Percentiles rank a stretch among this genome's conserved stretches.
Conservation (phyloP, 2,797 vertebrate species). For the Choloepus didactylus region DNA sequence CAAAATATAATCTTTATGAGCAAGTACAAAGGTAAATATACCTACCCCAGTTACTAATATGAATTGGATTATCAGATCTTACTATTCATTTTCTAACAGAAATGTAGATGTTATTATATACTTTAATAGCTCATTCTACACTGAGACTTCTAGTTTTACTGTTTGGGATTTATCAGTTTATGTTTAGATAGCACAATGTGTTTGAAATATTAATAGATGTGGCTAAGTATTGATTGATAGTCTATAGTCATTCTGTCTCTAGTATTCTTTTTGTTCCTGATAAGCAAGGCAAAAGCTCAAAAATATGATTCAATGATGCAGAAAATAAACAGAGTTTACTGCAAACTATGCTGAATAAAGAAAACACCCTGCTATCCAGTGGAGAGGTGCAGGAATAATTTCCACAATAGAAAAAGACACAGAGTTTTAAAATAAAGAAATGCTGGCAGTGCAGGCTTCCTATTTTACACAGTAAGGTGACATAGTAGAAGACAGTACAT, state of each 20-base stretch:
- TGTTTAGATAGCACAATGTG: not conserved
- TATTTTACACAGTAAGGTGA: not conserved
- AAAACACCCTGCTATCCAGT: not conserved
- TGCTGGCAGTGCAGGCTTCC: not conserved
- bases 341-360: not conserved
- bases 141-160: not conserved
- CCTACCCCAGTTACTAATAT: not conserved
- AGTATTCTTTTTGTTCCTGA: not conserved
- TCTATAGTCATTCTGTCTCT: not conserved
- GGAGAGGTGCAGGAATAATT: not conserved
- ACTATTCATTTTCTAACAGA: not conserved
- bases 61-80: not conserved
- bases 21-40: not conserved
- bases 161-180: slow-evolving; percentile 18
- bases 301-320: not conserved
- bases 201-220: slow-evolving; percentile 28
- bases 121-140: not conserved
- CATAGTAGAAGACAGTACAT: not conserved
- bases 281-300: not conserved
- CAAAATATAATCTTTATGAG: not conserved
- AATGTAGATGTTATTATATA: not conserved
- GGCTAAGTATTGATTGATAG: not conserved
- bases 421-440: not conserved
- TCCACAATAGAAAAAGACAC: not conserved
- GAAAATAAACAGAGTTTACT: not conserved